Conservation (phyloP, 2,797 vertebrate genomes). For the Amblyraja radiata region DNA sequence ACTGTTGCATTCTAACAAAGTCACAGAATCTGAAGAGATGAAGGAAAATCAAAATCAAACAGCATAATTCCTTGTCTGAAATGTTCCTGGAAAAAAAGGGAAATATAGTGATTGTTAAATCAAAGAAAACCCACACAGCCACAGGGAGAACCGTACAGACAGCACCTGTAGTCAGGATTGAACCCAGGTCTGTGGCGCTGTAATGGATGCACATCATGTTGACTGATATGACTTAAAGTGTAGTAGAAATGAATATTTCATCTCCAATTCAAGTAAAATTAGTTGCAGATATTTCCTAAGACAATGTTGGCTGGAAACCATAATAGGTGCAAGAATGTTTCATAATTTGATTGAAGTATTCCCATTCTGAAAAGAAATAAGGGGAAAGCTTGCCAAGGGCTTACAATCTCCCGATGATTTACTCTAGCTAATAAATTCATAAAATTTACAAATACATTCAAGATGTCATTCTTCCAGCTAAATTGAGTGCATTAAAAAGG, state of each 20-base stretch:
- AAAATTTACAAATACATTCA: too few species aligned
- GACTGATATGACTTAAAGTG: background rate
- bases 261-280: background rate
- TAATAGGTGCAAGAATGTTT: constrained; percentile 1
- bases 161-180: too few species aligned
- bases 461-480: too few species aligned
- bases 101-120: background rate
- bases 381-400: background rate
- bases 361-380: background rate
- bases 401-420: background rate
- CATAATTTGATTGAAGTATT: background rate
- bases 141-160: too few species aligned
- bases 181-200: too few species aligned
- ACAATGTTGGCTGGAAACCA: background rate
- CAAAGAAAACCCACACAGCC: too few species aligned
- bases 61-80: background rate
- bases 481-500: background rate
- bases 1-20: background rate
- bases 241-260: background rate
- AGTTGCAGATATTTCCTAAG: background rate
- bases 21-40: background rate
- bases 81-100: background rate
- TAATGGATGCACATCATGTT: background rate
- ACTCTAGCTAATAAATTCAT: background rate
- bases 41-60: background rate